These are phyloP conservation scores for Terebella lapidaria DNA, from an alignment of 2,888 invertebrate genomes.

Conservation along the genomic window DNA sequence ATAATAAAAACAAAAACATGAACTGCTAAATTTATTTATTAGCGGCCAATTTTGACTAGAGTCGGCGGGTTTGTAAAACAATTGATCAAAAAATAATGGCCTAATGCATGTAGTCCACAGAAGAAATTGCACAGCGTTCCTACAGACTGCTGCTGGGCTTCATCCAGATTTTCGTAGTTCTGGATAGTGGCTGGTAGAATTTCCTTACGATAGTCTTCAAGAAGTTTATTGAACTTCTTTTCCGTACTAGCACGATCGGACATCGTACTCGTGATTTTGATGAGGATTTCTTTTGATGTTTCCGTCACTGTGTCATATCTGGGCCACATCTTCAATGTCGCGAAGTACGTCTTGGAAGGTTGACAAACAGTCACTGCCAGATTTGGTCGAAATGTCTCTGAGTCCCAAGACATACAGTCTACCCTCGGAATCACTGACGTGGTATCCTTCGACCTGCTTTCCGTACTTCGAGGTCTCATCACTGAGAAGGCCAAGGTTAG, in stretches of 20 bases:
- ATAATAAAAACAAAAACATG: too few relatives aligned
- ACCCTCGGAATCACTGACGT: constrained; percentile 20
- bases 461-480: constrained; percentile 23
- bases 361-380: constrained; percentile 14
- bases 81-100: too few relatives aligned
- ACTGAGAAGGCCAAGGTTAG: constrained; percentile 17
- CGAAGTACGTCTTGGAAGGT: constrained; percentile 13
- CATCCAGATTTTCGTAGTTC: constrained; percentile 14
- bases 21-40: too few relatives aligned
- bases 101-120: constrained; percentile 24
- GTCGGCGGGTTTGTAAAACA: too few relatives aligned
- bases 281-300: too few relatives aligned
- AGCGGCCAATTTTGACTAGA: too few relatives aligned
- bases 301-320: too few relatives aligned
- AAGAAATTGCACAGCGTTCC: constrained; percentile 24
- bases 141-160: constrained; percentile 4
- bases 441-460: constrained; percentile 21
- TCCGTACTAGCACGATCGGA: constrained; percentile 22
- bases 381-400: constrained; percentile 22
- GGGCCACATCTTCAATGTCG: constrained; percentile 1
- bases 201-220: constrained; percentile 15
- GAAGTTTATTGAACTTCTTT: constrained; percentile 19
- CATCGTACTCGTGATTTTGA: constrained; percentile 16
- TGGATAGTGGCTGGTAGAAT: constrained; percentile 19
- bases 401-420: constrained; percentile 18